These are phyloP conservation scores for Drosophila pegasa DNA, from an alignment of 2,888 invertebrate species.

Conservation along the genomic window DNA sequence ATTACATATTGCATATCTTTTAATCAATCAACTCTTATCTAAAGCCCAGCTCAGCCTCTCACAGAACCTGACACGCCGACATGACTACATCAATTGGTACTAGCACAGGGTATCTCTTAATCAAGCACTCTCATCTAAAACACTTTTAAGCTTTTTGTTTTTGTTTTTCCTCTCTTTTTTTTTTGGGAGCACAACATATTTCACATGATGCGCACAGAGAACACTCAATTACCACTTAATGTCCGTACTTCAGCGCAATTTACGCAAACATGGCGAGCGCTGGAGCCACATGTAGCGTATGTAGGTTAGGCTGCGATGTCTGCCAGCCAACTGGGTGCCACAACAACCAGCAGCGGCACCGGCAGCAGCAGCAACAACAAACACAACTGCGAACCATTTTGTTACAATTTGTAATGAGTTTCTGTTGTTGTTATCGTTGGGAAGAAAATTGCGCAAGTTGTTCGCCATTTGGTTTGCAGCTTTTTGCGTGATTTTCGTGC, in stretches of 20 bases:
- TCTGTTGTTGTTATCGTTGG: conserved; percentile 28
- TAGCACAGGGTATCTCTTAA: conserved; percentile 1
- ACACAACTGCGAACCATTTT: conserved; percentile 38
- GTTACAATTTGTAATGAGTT: conserved; percentile 64
- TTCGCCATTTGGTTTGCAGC: conserved; percentile 29
- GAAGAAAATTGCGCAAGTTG: conserved; percentile 59
- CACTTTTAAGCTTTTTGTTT: background rate
- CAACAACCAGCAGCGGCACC: conserved; percentile 4
- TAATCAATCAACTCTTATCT: too few species aligned
- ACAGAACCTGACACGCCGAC: too few species aligned
- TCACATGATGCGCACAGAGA: conserved; percentile 51
- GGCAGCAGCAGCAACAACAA: conserved; percentile 4
- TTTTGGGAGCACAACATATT: conserved; percentile 43
- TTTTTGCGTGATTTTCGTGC: conserved; percentile 60
- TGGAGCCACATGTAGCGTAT: conserved; percentile 20
- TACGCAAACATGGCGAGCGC: conserved; percentile 63
- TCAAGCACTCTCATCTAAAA: background rate
- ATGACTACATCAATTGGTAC: too few species aligned
- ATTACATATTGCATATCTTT: too few species aligned
- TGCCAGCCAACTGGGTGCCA: conserved; percentile 7
- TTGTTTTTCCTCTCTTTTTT: background rate
- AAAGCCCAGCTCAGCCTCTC: too few species aligned
- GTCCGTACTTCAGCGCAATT: conserved; percentile 75
- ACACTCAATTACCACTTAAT: conserved; percentile 77
- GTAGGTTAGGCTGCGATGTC: background rate